Base-by-base conservation (phyloP, 2,113 vertebrate species). In the Pipra filicauda region DNA sequence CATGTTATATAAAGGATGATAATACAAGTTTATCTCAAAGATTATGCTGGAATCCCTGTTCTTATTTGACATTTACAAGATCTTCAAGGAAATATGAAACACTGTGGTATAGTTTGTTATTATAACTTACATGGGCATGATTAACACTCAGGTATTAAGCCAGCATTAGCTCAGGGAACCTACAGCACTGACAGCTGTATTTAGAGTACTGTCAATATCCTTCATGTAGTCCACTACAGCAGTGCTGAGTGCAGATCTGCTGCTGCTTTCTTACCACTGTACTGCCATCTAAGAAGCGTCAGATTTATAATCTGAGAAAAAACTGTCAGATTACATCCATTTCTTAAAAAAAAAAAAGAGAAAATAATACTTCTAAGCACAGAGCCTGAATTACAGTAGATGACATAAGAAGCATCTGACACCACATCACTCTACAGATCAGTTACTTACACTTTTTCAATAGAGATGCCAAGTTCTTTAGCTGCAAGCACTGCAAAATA, bases 401-500 rank as follows among this genome's bases (percentile, higher is more conserved):
- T 23, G 12, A 58, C 14, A 23, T 9, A 85, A 74, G 43, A 54
- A 90, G 28, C 52, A 85, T 16, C 35, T 93, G 69, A 69, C 15
- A 77, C 51, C 15, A 2, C 28, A 58, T n/a, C 54, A 55, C 46
- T 51, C n/a, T n/a, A 91, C 44, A 93, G 33, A 75, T 58, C 14
- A 77, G 35, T 66, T 91, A 92, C 99, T 99, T 97, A 99, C 99
- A 99, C 98, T 97, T 98, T 98, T 93, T 97, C 97, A 91, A 99
- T 33, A 67, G 93, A 98, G 80, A 99, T 97, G 55, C 98, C 99
- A 83, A 99, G 98, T 96, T 99, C 99, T 87, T 98, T 97, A 37
- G 99, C 99, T 70, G 99, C 98, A 96, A 99, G 97, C 37, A 98
- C 98, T 9, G 98, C 98, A 72, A 99, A 99, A 87, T 98, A 99